Base-by-base conservation (phyloP, 64 coral and sea anemone species). In the Stichodactyla helianthus region DNA sequence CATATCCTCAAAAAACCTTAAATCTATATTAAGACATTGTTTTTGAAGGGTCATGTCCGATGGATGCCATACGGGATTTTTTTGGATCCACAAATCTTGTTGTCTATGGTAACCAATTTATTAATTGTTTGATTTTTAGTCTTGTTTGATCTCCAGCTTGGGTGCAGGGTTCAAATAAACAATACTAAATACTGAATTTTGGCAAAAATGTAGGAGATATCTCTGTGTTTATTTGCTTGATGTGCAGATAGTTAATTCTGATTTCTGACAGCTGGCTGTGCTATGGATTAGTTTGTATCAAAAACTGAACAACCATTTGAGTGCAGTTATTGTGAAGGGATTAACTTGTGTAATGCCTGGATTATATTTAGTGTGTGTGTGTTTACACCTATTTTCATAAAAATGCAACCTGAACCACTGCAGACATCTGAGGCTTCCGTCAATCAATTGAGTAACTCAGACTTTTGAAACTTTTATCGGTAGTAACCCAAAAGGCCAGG, bases 111-210 rank as follows among this genome's bases (percentile, higher is more conserved):
- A 27, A 74, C 68, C 8, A 13, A 27, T 2, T 7, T 9, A 7
- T 27, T 13, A 31, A 74, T 12, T 74, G 25, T 74, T 74, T 9
- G 10, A 12, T 74, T 74, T 31, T 74, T 31, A 5, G 68, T 74
- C 68, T 74, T 23, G 68, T 26, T 44, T 44, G 35, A 44, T 44
- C 9, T 10, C 1, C 5, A 31, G 25, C 25, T 74, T 74, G 27
- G 68, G n/a, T 74, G 23, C 27, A 74, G 25, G 6, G 68, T 74
- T 74, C 68, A 74, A 74, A 74, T 74, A 74, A 74, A 74, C 27
- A 74, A 27, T 35, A 23, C 25, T 65, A 1, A 7, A 74, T 74
- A 13, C 27, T 7, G 22, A 9, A 12, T 74, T 74, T 74, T 74
- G 68, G 25, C n/a, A 14, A 4, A 31, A 28, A 74, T 74, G 68